phyloP scores from a whole-genome alignment of 2,113 vertebrate species.

The Dissostichus mawsoni region DNA sequence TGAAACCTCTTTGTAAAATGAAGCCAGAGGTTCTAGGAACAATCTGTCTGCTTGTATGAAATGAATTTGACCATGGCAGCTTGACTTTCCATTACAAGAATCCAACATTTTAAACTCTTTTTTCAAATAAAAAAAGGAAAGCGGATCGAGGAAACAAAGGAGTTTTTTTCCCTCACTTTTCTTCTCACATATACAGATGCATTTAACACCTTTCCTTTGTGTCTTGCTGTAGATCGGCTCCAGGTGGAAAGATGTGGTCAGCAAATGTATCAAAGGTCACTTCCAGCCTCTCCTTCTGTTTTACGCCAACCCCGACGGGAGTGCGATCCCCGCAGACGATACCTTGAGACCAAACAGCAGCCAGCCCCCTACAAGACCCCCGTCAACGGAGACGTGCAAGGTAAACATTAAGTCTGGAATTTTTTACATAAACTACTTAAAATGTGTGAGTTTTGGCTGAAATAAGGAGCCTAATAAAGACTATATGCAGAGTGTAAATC shows the following conservation, averaged over 20 bases:
- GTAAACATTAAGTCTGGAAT: slow-evolving; percentile 68
- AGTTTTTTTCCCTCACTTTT: background rate
- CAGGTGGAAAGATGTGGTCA: slow-evolving; percentile 96
- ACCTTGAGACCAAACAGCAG: slow-evolving; percentile 84
- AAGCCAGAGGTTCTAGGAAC: slow-evolving; percentile 11
- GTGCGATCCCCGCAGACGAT: slow-evolving; percentile 89
- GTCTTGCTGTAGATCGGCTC: slow-evolving; percentile 86
- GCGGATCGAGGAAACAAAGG: too few species aligned
- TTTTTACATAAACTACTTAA: too few species aligned
- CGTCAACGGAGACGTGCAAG: slow-evolving; percentile 82
- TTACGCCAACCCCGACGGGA: slow-evolving; percentile 94
- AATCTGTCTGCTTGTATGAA: background rate
- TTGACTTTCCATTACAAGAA: background rate
- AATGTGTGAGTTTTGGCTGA: background rate
- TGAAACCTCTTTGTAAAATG: slow-evolving; percentile 11
- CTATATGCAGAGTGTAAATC: background rate
- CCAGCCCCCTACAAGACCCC: slow-evolving; percentile 83
- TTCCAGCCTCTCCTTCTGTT: slow-evolving; percentile 97
- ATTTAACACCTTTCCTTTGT: slow-evolving; percentile 15
- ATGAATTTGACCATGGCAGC: background rate
- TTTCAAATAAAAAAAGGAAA: too few species aligned
- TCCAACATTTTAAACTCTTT: background rate
- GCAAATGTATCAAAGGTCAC: slow-evolving; percentile 94
- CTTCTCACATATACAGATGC: background rate
- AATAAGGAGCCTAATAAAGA: background rate